These are phyloP conservation scores for Lasioglossum calceatum DNA, from an alignment of 2,888 invertebrate species.

Conservation along the genomic window DNA sequence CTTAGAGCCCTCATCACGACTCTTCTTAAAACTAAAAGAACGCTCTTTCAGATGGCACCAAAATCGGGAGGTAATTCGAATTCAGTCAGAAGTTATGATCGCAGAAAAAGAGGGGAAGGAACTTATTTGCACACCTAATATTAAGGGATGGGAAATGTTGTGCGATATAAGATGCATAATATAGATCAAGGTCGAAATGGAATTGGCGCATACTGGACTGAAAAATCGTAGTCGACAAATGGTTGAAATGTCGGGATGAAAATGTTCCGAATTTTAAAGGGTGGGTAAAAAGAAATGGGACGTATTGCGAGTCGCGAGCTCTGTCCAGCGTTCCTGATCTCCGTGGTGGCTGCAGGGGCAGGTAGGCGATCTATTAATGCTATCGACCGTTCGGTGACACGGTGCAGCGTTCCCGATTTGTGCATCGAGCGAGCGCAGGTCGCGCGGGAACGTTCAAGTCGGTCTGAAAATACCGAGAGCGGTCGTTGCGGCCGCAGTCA, in stretches of 20 bases:
- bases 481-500: conserved; percentile 61
- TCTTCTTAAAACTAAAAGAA: too few relatives aligned
- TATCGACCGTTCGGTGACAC: conserved; percentile 54
- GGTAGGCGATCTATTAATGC: conserved; percentile 58
- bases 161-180: too few relatives aligned
- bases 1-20: too few relatives aligned
- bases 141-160: too few relatives aligned
- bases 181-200: too few relatives aligned
- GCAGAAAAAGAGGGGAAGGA: too few relatives aligned
- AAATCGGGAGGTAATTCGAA: too few relatives aligned
- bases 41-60: too few relatives aligned
- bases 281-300: background rate
- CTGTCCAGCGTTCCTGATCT: background rate
- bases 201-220: background rate
- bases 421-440: conserved; percentile 28
- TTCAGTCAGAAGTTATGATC: too few relatives aligned
- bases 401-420: conserved; percentile 33
- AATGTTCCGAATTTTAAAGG: background rate
- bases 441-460: conserved; percentile 44
- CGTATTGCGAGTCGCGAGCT: background rate
- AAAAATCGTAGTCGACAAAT: background rate
- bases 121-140: too few relatives aligned
- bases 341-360: background rate
- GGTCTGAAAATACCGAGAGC: conserved; percentile 69
- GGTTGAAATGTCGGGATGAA: background rate